phyloP scores from a whole-genome alignment of 92 coral and sea anemone species.

The Metridium senile region DNA sequence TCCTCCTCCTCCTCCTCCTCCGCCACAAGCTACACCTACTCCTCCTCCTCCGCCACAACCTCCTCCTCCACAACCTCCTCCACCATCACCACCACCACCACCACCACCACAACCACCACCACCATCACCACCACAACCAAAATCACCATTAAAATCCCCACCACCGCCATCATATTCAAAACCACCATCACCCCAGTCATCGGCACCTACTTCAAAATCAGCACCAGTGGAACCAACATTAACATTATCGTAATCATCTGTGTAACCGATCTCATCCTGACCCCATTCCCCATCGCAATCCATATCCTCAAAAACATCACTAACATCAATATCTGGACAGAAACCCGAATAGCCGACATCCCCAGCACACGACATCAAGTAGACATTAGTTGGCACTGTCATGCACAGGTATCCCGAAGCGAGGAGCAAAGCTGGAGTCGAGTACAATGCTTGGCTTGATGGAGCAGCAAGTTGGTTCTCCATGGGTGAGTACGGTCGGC shows the following conservation, averaged over 20 bases:
- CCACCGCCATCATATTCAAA: conserved; percentile 11
- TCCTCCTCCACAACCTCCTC: conserved; percentile 26
- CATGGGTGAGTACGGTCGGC: conserved; percentile 56
- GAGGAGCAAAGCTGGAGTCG: conserved; percentile 34
- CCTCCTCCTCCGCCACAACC: no score
- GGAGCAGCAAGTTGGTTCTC: conserved; percentile 41
- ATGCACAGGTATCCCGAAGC: conserved; percentile 60
- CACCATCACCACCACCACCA: conserved; percentile 17
- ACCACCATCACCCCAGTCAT: conserved; percentile 44
- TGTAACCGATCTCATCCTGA: conserved; percentile 17
- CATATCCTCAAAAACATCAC: conserved; percentile 7
- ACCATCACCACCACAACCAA: conserved; percentile 15
- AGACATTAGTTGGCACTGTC: conserved; percentile 57
- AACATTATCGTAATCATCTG: neutral
- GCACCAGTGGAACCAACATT: conserved; percentile 8
- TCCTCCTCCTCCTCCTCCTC: no score
- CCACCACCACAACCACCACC: conserved; percentile 17
- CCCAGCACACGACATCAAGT: conserved; percentile 13
- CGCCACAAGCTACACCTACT: no score
- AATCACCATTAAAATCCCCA: conserved; percentile 5
- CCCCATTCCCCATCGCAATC: conserved; percentile 28
- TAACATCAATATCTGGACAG: conserved; percentile 14
- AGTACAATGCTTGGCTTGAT: conserved; percentile 6
- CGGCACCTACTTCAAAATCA: conserved; percentile 10
- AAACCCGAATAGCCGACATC: conserved; percentile 30